Percentiles rank a stretch among this genome's conserved stretches.
These are phyloP conservation scores for Salminus brasiliensis DNA, from an alignment of 2,113 vertebrate genomes.

Conservation along the genomic window DNA sequence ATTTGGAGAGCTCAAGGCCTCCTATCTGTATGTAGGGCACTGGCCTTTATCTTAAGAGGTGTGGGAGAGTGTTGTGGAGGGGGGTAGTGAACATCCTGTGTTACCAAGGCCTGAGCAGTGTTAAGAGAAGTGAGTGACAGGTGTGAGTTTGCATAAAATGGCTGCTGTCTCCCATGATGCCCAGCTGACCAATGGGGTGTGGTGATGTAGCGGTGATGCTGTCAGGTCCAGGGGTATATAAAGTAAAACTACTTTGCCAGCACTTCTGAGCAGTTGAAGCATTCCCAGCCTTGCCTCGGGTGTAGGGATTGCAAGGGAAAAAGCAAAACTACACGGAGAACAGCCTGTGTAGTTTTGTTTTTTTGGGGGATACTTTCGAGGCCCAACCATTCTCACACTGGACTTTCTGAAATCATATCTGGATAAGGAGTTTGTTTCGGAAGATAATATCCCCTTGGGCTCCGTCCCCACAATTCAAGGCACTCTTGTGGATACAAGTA, in stretches of 20 bases:
- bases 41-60: background rate
- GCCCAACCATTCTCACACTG: conserved; percentile 89
- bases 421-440: conserved; percentile 88
- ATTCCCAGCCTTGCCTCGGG: conserved; percentile 99
- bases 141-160: conserved; percentile 74
- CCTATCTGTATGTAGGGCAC: background rate
- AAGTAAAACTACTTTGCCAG: conserved; percentile 76
- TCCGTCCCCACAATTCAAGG: conserved; percentile 86
- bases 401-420: conserved; percentile 84
- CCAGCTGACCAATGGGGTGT: conserved; percentile 79
- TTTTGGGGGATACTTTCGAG: conserved; percentile 77
- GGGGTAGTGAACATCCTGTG: conserved; percentile 63
- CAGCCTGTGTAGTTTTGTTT: conserved; percentile 96
- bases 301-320: conserved; percentile 96
- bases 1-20: background rate
- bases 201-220: conserved; percentile 66
- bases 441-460: conserved; percentile 80
- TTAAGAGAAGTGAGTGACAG: conserved; percentile 75
- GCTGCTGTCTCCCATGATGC: conserved; percentile 71
- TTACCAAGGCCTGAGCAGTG: conserved; percentile 70
- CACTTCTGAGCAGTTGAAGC: conserved; percentile 94
- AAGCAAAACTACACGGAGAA: conserved; percentile 93
- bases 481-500: conserved; percentile 95
- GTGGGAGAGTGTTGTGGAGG: background rate
- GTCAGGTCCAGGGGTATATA: conserved; percentile 85